A percentile compares a stretch with the other conserved stretches of the same genome.
These are phyloP conservation scores for Cataglyphis cursor DNA, from an alignment of 2,888 invertebrate genomes.

Conservation along the genomic window DNA sequence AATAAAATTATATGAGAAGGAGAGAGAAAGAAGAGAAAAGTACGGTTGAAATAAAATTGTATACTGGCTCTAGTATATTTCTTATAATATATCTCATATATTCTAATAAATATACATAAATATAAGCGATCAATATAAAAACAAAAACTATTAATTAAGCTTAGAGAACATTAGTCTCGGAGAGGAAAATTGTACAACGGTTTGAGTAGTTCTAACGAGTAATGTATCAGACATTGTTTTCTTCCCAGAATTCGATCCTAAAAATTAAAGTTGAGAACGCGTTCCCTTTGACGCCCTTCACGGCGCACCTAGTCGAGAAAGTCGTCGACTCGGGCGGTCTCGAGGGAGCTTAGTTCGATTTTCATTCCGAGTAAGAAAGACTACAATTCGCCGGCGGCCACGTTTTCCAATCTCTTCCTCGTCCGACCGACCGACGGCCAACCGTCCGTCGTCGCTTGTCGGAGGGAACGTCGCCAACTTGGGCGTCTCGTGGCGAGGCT, in stretches of 20 bases:
- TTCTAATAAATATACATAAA: conserved; percentile 31
- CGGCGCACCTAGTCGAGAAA: conserved; percentile 23
- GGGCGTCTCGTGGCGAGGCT: conserved; percentile 41
- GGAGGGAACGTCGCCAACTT: conserved; percentile 54
- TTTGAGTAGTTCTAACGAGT: conserved; percentile 37
- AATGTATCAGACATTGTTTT: conserved; percentile 9
- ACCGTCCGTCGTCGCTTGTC: conserved; percentile 47
- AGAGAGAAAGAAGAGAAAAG: conserved; percentile 51
- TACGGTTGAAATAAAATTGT: not conserved
- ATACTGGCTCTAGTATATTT: not conserved
- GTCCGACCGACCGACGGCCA: not conserved
- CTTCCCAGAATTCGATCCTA: conserved; percentile 15
- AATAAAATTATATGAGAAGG: conserved; percentile 28
- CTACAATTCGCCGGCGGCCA: conserved; percentile 57
- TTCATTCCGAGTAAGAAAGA: conserved; percentile 53
- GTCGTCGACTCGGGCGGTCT: conserved; percentile 38
- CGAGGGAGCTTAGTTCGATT: conserved; percentile 52
- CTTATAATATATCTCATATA: conserved; percentile 40
- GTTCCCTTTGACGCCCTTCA: conserved; percentile 3
- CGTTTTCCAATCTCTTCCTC: conserved; percentile 54
- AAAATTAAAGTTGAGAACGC: conserved; percentile 1
- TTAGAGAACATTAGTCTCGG: not conserved
- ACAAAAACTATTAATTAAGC: not conserved
- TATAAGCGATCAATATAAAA: not conserved
- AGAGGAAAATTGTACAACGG: conserved; percentile 15